Evolutionary conservation across 2,113 vertebrate genomes (phyloP).

Genomic region (Actinemys pallida): DNA sequence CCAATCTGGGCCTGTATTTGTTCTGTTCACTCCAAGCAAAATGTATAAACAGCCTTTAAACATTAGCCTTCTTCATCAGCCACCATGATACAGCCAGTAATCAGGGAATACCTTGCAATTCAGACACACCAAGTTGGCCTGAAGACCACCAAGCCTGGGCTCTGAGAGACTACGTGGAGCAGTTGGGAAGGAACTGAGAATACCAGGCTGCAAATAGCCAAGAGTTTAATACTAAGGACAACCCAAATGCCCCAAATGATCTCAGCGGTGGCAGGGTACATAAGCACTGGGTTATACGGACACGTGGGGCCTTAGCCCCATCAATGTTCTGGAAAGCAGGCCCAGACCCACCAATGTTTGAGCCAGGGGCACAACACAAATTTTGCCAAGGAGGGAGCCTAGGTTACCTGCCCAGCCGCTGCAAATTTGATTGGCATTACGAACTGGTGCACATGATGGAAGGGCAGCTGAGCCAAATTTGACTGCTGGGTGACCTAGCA

Average conservation of each 20-base stretch:
- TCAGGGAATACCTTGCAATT: not conserved
- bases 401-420: not conserved
- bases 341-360: not conserved
- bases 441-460: not conserved
- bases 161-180: not conserved
- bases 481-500: not conserved
- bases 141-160: not conserved
- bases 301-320: not conserved
- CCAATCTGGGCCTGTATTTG: not conserved
- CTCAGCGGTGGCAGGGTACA: not conserved
- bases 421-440: not conserved
- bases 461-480: not conserved
- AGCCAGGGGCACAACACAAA: not conserved
- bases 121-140: not conserved
- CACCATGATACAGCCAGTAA: not conserved
- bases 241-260: not conserved
- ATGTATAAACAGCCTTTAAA: not conserved
- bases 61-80: not conserved
- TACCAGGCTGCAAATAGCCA: not conserved
- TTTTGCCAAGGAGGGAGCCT: not conserved
- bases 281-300: not conserved
- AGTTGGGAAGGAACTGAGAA: not conserved
- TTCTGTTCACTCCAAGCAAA: not conserved
- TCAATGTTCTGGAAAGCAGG: too few relatives aligned
- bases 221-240: not conserved